Conservation (phyloP, 2,113 vertebrate genomes). For the Sciurus niger region DNA sequence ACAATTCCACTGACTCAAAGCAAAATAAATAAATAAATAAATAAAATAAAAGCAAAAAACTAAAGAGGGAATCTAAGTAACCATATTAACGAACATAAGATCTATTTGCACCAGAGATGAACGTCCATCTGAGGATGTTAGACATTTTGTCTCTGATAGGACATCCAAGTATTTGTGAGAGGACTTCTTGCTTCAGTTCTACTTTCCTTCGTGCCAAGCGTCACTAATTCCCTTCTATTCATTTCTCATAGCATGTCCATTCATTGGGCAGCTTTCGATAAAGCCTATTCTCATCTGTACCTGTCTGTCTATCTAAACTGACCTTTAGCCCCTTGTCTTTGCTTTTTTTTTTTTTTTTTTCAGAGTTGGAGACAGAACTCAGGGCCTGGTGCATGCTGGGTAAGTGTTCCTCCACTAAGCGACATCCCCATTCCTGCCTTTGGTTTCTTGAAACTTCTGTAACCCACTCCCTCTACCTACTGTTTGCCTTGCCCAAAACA, state of each 20-base stretch:
- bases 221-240: background rate
- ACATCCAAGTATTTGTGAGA: background rate
- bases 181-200: background rate
- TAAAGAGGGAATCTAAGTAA: background rate
- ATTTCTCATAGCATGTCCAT: background rate
- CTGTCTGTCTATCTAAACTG: background rate
- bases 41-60: background rate
- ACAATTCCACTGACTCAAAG: background rate
- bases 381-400: background rate
- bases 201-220: background rate
- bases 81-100: background rate
- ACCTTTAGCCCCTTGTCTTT: background rate
- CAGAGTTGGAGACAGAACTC: background rate
- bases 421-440: background rate
- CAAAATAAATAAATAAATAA: background rate
- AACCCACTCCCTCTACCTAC: background rate
- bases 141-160: fast-evolving
- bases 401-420: background rate
- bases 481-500: background rate
- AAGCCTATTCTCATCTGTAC: background rate
- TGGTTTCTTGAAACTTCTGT: background rate
- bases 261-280: background rate
- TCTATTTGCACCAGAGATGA: background rate
- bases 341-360: fast-evolving
- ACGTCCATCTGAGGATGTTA: background rate